phyloP scores from a whole-genome alignment of 2,888 invertebrate species.

The Ennomos erosarius region DNA sequence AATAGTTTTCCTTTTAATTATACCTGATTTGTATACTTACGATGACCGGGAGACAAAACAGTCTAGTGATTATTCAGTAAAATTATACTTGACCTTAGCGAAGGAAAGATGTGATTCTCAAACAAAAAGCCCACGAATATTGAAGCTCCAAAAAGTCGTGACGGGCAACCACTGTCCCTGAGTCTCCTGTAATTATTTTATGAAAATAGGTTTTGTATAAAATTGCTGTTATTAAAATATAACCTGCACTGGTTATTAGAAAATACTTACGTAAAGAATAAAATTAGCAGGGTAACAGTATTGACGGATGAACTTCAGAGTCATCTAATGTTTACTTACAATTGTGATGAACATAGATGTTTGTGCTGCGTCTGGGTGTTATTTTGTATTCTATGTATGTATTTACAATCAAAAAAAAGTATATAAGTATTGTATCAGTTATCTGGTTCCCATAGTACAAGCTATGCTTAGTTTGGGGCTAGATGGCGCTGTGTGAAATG shows the following conservation, averaged over 20 bases:
- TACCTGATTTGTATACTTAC: background rate
- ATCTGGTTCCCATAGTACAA: no score
- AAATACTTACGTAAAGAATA: background rate
- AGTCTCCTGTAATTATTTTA: constrained; percentile 38
- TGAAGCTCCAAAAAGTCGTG: constrained; percentile 34
- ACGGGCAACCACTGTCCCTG: constrained; percentile 51
- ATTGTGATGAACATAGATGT: no score
- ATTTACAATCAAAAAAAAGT: no score
- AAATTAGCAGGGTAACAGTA: constrained; percentile 1
- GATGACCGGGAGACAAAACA: constrained; percentile 2
- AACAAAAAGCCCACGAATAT: constrained; percentile 8
- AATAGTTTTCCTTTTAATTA: background rate
- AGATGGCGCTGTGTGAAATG: no score
- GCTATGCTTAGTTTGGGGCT: no score
- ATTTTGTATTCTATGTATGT: no score
- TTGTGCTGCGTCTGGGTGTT: no score
- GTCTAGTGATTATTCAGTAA: background rate
- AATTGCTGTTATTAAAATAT: constrained; percentile 36
- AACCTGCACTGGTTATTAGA: background rate
- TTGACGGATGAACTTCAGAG: background rate
- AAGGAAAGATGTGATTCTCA: constrained; percentile 17
- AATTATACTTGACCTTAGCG: constrained; percentile 10
- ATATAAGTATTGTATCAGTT: no score
- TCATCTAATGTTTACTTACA: no score
- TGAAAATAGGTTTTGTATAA: constrained; percentile 23